Evolutionary conservation across 2,113 vertebrate species (phyloP).

Genomic region (Theropithecus gelada): DNA sequence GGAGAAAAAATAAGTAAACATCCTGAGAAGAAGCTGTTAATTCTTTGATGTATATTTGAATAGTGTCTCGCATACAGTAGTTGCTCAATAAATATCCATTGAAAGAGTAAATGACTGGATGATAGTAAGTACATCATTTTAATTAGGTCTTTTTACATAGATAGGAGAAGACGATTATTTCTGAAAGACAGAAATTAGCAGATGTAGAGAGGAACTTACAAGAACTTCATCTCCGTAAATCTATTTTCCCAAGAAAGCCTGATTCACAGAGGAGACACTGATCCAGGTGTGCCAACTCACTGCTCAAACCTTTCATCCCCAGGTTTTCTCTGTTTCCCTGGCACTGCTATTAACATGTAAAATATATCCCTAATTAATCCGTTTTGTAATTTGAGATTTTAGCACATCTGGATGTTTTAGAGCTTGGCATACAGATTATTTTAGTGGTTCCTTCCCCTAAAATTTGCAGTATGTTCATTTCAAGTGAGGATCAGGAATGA

Average conservation of each 20-base stretch:
- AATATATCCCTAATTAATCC: background rate
- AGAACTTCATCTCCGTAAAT: background rate
- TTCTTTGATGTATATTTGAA: background rate
- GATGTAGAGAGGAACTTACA: background rate
- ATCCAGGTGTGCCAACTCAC: background rate
- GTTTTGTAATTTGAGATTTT: constrained; percentile 10
- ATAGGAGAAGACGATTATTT: background rate
- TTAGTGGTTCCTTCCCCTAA: background rate
- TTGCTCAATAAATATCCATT: constrained; percentile 24
- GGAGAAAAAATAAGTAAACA: background rate
- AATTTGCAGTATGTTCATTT: constrained; percentile 39
- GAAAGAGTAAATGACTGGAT: background rate
- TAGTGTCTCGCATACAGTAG: background rate
- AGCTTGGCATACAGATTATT: background rate
- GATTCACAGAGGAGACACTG: background rate
- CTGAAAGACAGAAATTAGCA: background rate
- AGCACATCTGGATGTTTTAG: background rate
- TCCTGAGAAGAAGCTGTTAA: background rate
- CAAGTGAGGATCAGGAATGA: background rate
- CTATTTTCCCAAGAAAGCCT: background rate
- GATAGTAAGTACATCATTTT: background rate
- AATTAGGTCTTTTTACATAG: background rate
- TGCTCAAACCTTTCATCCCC: background rate
- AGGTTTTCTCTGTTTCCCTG: background rate
- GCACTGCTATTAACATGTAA: background rate